Evolutionary conservation across 2,113 vertebrate genomes (phyloP), one percentile per base, ranked within the genome.

Genomic region (Semicossyphus pulcher): DNA sequence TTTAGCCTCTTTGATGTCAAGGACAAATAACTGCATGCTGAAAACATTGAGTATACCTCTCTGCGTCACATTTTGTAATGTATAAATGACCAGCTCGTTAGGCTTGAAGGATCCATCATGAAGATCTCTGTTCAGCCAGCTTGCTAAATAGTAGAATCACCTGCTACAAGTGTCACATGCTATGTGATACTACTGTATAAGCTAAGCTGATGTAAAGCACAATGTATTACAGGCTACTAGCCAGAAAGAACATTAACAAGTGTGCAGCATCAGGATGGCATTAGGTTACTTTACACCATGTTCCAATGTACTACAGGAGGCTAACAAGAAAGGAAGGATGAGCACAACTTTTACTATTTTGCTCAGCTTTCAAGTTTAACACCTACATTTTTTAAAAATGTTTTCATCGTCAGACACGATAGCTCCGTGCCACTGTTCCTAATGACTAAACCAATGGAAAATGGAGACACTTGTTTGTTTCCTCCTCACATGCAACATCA

Each of bases 171-270:
- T 28, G 29, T 49, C 25, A 51, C 36, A 11, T 63, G 31, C 31
- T 11, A 41, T 37, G 44, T 47, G 47, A 49, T 28, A 53, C 10
- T 29, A n/a, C n/a, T n/a, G n/a, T n/a, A 37, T 32, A 28, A 60
- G 53, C 65, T 47, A 65, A 65, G 37, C 20, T 16, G 56, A 14
- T 66, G 42, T 36, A 21, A 59, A 69, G 39, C 60, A 47, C 41
- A 44, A 16, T 45, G 58, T 31, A 34, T 9, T 12, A 29, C 60
- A 56, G 10, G 41, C 29, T 11, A 31, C 14, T 8, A 21, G 45
- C 26, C 26, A 45, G 39, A 23, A 12, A 72, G 34, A 45, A 44
- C 11, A 25, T 26, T 4, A 67, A 32, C 26, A 7, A 25, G 52
- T 47, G 53, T 48, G 23, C 44, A 26, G 9, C 26, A 48, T 29